phyloP scores from a whole-genome alignment of 2,797 vertebrate genomes.

The Bucorvus abyssinicus region DNA sequence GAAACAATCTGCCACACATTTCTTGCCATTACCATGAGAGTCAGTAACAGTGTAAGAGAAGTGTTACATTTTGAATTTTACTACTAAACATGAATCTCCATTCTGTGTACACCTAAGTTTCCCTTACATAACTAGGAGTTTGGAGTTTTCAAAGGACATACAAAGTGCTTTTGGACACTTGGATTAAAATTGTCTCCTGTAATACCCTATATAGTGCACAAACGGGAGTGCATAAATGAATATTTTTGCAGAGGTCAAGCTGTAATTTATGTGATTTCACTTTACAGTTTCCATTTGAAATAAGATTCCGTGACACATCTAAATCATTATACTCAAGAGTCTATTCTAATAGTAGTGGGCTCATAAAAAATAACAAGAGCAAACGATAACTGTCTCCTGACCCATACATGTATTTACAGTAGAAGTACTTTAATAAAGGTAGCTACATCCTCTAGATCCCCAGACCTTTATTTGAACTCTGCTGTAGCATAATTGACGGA shows the following conservation, averaged over 20 bases:
- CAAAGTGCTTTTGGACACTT: not conserved
- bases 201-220: not conserved
- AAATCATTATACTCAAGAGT: conserved; percentile 60
- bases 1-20: not conserved
- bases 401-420: conserved; percentile 71
- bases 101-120: not conserved
- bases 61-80: not conserved
- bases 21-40: not conserved
- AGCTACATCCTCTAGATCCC: conserved; percentile 73
- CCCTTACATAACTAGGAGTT: not conserved
- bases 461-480: conserved; percentile 81
- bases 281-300: conserved; percentile 66
- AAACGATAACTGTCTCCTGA: conserved; percentile 72
- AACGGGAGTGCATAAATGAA: not conserved
- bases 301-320: conserved; percentile 60
- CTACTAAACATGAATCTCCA: not conserved
- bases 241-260: conserved; percentile 35
- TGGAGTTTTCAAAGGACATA: not conserved
- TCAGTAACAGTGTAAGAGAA: not conserved
- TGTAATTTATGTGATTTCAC: conserved; percentile 27
- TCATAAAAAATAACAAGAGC: conserved; percentile 73
- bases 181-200: not conserved
- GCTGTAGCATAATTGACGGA: conserved; percentile 70
- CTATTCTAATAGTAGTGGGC: conserved; percentile 69
- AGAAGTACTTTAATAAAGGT: conserved; percentile 75